phyloP scores from a whole-genome alignment of 2,113 vertebrate genomes.

The Anser brachyrhynchus region DNA sequence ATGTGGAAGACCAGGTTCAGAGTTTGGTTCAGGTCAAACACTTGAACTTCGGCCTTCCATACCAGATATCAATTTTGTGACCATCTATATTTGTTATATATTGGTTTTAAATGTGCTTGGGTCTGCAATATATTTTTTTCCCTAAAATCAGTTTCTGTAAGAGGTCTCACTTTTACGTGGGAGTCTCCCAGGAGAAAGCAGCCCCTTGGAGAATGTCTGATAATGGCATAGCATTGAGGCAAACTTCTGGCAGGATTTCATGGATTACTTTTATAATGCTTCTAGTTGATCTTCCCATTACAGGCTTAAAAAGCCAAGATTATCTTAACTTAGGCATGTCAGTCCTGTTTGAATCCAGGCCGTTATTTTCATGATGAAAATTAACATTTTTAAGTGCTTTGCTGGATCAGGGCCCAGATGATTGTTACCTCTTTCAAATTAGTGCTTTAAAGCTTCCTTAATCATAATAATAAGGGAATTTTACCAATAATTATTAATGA shows the following conservation, averaged over 20 bases:
- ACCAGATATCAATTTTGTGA: not conserved
- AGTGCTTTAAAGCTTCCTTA: slow-evolving; percentile 31
- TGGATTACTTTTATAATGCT: not conserved
- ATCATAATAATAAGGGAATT: slow-evolving; percentile 28
- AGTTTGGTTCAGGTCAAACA: not conserved
- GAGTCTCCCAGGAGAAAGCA: not conserved
- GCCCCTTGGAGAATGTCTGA: not conserved
- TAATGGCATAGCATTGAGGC: not conserved
- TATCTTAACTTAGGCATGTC: not conserved
- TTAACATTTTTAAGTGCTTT: slow-evolving; percentile 46
- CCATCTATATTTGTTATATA: not conserved
- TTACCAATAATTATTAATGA: slow-evolving; percentile 50
- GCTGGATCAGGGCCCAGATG: slow-evolving; percentile 4
- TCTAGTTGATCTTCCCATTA: slow-evolving; percentile 25
- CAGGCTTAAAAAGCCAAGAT: slow-evolving; percentile 11
- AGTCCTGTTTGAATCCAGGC: slow-evolving; percentile 31
- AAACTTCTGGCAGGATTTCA: slow-evolving; percentile 29
- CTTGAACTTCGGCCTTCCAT: not conserved
- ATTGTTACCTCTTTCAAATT: slow-evolving; percentile 31
- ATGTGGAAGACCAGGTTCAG: not conserved
- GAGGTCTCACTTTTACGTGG: not conserved
- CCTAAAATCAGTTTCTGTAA: not conserved
- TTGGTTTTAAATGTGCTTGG: not conserved
- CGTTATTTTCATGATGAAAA: slow-evolving; percentile 34
- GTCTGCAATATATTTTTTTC: not conserved